Percentiles rank a stretch among this genome's conserved stretches.
Conservation (phyloP, 2,113 vertebrate genomes). For the Rattus rattus region DNA sequence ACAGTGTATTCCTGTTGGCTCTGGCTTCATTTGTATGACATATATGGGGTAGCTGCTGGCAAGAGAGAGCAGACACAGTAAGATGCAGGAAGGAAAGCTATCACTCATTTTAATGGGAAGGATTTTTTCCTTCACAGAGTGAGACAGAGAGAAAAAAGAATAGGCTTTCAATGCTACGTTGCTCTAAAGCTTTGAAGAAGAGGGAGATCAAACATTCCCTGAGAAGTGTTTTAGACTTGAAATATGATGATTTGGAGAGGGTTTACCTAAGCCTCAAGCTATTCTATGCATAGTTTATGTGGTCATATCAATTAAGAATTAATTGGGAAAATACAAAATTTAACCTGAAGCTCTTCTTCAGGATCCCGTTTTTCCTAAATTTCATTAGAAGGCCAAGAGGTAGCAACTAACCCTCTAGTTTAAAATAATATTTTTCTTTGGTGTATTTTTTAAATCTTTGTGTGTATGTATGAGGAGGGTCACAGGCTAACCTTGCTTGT, state of each 20-base stretch:
- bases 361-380: neutral
- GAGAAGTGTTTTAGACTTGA: conserved; percentile 46
- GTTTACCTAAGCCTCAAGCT: conserved; percentile 20
- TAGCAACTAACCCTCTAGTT: neutral
- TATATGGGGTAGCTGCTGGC: neutral
- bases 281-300: conserved; percentile 44
- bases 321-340: conserved; percentile 41
- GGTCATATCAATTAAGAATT: conserved; percentile 11
- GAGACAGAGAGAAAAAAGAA: neutral
- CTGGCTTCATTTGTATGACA: neutral
- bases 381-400: neutral
- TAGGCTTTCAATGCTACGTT: conserved; percentile 45
- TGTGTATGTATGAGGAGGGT: neutral
- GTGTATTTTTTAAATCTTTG: neutral
- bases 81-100: conserved; percentile 19
- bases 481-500: neutral
- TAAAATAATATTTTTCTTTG: conserved; percentile 12
- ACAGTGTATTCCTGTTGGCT: neutral
- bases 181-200: conserved; percentile 54
- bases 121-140: neutral
- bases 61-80: neutral
- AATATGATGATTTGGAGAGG: neutral
- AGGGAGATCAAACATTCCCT: neutral
- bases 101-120: neutral
- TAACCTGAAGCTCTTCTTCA: neutral